Evolutionary conservation across 1,140 invertebrate genomes (phyloP).

Genomic region (Eurosta solidaginis): DNA sequence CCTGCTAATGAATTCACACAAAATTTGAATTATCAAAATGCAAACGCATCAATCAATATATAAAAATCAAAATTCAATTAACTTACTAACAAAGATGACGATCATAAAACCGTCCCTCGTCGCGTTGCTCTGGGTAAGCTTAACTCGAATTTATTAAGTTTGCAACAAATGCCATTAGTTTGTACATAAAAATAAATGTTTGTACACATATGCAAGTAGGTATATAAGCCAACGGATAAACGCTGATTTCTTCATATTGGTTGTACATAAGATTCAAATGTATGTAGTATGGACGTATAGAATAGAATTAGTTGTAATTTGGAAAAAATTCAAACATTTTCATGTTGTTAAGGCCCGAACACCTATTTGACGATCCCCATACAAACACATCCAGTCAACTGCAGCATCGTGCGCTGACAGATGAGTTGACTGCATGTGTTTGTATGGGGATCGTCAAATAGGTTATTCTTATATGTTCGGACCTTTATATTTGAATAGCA

Average conservation of each 20-base stretch:
- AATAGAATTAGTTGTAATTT: no score
- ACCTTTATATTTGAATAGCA: background rate
- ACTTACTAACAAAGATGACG: constrained; percentile 41
- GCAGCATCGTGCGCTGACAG: no score
- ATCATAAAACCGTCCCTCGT: constrained; percentile 47
- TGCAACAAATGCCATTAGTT: background rate
- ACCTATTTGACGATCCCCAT: no score
- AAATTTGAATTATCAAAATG: background rate
- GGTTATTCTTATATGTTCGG: background rate
- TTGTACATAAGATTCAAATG: background rate
- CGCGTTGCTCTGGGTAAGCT: constrained; percentile 48
- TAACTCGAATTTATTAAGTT: background rate
- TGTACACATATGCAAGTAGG: background rate
- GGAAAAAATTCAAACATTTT: background rate
- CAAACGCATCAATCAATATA: background rate
- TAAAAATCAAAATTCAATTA: constrained; percentile 10
- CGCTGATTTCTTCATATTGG: background rate
- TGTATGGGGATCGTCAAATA: no score
- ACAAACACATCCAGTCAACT: no score
- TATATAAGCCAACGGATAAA: background rate
- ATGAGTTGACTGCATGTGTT: no score
- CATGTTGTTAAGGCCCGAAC: no score
- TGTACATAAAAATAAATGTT: background rate
- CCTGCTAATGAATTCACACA: background rate
- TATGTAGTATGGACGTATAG: background rate